Base-by-base conservation (phyloP, 2,888 invertebrate genomes). In the Julus scanicus region DNA sequence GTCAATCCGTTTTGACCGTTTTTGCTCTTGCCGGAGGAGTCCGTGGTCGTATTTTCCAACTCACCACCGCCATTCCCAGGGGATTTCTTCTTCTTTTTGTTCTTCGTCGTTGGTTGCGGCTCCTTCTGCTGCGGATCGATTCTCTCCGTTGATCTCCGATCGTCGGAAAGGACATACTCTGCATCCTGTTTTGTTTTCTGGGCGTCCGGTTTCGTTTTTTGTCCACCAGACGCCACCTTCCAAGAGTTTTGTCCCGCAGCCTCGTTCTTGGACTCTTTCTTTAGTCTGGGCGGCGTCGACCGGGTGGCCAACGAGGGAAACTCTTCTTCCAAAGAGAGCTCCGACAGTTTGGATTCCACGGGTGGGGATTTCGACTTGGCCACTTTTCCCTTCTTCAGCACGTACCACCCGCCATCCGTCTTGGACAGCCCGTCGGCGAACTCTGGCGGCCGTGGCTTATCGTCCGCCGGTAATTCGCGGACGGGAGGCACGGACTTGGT, bases 301-400 rank as follows among this genome's bases (percentile, higher is more conserved):
- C 37, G 37, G 37, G 13, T 3, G 80, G 80, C 80, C 80, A 80
- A 37, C 11, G 80, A 80, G 13, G 80, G 80, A 2, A 80, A 80
- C 13, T 80, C 80, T 29, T 80, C 80, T 11, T 80, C 80, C 37
- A 80, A 29, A 29, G 80, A 2, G 37, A 80, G 80, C 9, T 80
- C 80, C 9, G 37, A 13, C 11, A 80, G 80, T 29, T 4, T 37
- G 11, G 37, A 8, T 29, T 80, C 80, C 3, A 37, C 37, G 80
- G 80, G 80, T 2, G 80, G 80, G 2, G 85, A 85, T 20, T 49
- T 85, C n/a, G 48, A 40, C 40, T 87, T 87, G 40, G 87, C 37
- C 9, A n/a, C 71, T 17, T 87, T 84, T n/a, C 88, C 88, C 39
- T 88, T 88, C 57, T 88, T 88, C 57, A 88, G 37, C n/a, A 88